These are phyloP conservation scores for Muricea muricata DNA, from an alignment of 92 coral and sea anemone species.

Conservation along the genomic window DNA sequence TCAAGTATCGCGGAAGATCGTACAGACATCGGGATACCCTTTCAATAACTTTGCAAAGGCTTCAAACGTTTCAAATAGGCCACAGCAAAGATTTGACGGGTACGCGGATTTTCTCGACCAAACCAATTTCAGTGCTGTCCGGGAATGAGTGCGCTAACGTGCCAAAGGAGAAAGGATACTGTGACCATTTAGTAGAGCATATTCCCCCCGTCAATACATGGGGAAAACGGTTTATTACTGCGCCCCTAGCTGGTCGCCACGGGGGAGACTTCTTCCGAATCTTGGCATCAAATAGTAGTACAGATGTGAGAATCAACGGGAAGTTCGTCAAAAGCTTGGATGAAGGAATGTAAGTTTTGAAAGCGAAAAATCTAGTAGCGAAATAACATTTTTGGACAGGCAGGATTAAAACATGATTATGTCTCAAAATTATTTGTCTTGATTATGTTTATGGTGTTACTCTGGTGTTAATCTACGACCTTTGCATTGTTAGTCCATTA, in stretches of 20 bases:
- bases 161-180: constrained; percentile 36
- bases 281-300: constrained; percentile 49
- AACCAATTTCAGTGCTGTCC: constrained; percentile 63
- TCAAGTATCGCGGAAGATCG: constrained; percentile 15
- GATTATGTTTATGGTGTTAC: no score
- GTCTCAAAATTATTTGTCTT: no score
- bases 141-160: constrained; percentile 62
- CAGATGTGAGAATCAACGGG: constrained; percentile 27
- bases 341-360: constrained; percentile 1
- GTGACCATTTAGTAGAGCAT: constrained; percentile 67
- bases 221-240: constrained; percentile 54
- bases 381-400: no score
- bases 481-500: no score
- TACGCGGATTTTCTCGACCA: constrained; percentile 43
- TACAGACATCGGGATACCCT: constrained; percentile 22
- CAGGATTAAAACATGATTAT: no score
- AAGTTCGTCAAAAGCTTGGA: neutral
- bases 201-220: constrained; percentile 59
- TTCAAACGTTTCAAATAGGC: constrained; percentile 50
- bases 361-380: neutral
- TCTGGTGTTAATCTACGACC: no score
- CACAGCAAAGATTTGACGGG: constrained; percentile 45
- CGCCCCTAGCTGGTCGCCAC: constrained; percentile 41
- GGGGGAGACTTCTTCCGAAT: constrained; percentile 57
- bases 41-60: neutral